These are phyloP conservation scores for Sus scrofa DNA, from an alignment of 2,113 vertebrate genomes.

Conservation along the genomic window DNA sequence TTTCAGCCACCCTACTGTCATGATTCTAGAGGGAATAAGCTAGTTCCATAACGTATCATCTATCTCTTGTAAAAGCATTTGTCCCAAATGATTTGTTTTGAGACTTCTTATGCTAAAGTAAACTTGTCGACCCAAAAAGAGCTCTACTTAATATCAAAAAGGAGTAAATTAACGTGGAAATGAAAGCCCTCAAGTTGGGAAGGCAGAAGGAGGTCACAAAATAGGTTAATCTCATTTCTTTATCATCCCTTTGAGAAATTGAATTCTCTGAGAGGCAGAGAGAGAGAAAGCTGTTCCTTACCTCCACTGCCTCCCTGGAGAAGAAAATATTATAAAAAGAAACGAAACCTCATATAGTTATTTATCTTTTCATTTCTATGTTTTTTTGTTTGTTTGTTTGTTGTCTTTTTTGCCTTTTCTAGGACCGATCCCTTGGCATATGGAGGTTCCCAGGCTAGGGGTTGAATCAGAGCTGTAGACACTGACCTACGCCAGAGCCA, in stretches of 20 bases:
- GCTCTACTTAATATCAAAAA: neutral
- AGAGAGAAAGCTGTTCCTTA: neutral
- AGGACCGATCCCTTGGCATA: too few species aligned
- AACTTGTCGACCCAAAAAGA: neutral
- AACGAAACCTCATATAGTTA: neutral
- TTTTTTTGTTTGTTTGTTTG: too few species aligned
- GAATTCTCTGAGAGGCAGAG: neutral
- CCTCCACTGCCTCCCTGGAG: neutral
- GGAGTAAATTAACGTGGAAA: neutral
- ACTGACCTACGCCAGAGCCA: too few species aligned
- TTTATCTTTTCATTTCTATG: conserved; percentile 26
- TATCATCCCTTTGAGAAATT: conserved; percentile 45
- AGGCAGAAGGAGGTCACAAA: conserved; percentile 53
- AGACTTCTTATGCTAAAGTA: neutral
- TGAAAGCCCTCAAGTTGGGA: neutral
- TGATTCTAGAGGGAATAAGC: neutral
- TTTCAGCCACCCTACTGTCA: neutral
- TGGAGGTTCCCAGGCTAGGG: too few species aligned
- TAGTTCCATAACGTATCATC: neutral
- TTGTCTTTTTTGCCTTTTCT: too few species aligned
- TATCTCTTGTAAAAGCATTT: neutral
- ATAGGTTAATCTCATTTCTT: conserved; percentile 4
- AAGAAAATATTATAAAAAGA: neutral
- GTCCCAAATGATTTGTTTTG: neutral
- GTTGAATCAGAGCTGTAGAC: too few species aligned